Conservation (phyloP, 2,888 invertebrate species). For the Chaitophorus viminalis region DNA sequence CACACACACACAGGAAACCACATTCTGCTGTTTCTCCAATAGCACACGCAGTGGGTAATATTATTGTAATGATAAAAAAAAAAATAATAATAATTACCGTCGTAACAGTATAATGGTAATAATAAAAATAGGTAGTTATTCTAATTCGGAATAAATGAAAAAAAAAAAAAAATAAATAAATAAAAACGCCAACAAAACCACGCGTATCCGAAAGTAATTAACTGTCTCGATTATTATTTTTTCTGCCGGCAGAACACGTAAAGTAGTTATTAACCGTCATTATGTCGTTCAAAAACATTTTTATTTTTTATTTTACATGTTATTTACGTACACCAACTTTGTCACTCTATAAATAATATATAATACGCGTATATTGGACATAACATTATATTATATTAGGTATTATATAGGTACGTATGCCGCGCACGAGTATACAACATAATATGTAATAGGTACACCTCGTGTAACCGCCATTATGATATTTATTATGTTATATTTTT, state of each 20-base stretch:
- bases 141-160: conserved; percentile 16
- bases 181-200: conserved; percentile 50
- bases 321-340: conserved; percentile 17
- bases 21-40: conserved; percentile 49
- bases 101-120: conserved; percentile 31
- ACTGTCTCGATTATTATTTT: conserved; percentile 52
- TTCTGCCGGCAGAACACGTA: conserved; percentile 31
- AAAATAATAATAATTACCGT: conserved; percentile 36
- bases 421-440: no score
- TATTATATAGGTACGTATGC: background rate
- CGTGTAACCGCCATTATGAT: background rate
- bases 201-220: conserved; percentile 61
- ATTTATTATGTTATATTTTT: background rate
- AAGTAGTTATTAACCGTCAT: conserved; percentile 60
- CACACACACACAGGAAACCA: conserved; percentile 41
- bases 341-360: conserved; percentile 38
- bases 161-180: background rate
- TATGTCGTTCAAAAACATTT: conserved; percentile 47
- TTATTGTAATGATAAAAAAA: conserved; percentile 12
- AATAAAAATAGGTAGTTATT: conserved; percentile 37
- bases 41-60: conserved; percentile 49
- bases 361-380: background rate
- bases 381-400: background rate
- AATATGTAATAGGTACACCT: no score
- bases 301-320: background rate